These are phyloP conservation scores for Oophaga pumilio DNA, from an alignment of 2,113 vertebrate species.

Conservation along the genomic window DNA sequence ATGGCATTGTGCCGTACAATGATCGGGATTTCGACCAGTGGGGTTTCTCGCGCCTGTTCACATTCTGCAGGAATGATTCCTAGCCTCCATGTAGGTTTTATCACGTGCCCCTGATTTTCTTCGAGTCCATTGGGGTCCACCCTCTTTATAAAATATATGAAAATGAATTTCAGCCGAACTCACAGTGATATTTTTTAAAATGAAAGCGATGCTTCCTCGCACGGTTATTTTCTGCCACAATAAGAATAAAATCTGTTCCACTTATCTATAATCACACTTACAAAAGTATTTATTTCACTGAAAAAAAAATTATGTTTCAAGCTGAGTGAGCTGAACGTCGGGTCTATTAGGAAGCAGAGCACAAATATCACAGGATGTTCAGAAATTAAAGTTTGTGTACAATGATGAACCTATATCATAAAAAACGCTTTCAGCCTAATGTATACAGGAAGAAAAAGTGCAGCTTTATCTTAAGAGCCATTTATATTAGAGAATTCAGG, in stretches of 20 bases:
- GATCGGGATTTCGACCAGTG: too few species aligned
- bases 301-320: neutral
- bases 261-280: neutral
- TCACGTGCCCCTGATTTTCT: too few species aligned
- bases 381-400: neutral
- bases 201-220: neutral
- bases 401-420: neutral
- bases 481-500: neutral
- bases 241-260: constrained; percentile 1
- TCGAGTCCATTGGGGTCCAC: too few species aligned
- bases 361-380: neutral
- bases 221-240: neutral
- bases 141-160: neutral
- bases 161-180: neutral
- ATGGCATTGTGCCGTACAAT: too few species aligned
- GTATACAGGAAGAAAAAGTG: neutral
- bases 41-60: too few species aligned
- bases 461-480: neutral
- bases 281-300: neutral
- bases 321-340: neutral
- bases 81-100: too few species aligned
- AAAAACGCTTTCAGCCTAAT: neutral
- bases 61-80: too few species aligned
- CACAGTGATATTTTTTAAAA: neutral
- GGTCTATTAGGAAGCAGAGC: neutral